Evolutionary conservation across 2,888 invertebrate species (phyloP).

Genomic region (Philopedon plagiatum): DNA sequence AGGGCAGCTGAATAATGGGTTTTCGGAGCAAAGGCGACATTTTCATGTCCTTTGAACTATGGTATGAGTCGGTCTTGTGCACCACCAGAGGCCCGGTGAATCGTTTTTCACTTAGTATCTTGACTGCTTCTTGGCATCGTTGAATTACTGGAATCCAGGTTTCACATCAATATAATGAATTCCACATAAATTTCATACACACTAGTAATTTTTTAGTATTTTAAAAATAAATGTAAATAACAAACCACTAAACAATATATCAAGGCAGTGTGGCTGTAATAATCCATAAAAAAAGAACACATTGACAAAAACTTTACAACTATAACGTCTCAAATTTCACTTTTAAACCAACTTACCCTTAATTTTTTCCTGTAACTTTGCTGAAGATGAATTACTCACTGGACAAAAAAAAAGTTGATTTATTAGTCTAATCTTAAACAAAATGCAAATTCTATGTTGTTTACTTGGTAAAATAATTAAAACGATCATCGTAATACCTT

Average conservation of each 20-base stretch:
- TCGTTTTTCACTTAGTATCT: constrained; percentile 57
- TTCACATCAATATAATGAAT: constrained; percentile 23
- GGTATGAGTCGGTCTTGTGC: constrained; percentile 47
- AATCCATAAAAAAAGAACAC: constrained; percentile 2
- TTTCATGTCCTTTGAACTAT: constrained; percentile 55
- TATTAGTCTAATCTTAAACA: constrained; percentile 17
- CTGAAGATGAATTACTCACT: constrained; percentile 61
- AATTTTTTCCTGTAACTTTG: constrained; percentile 65
- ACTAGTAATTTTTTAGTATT: neutral
- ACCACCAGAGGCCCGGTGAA: constrained; percentile 59
- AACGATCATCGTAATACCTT: no score
- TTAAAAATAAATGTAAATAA: neutral
- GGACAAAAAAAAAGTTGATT: constrained; percentile 52
- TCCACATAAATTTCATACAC: neutral
- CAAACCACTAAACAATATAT: neutral
- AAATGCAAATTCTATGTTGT: neutral
- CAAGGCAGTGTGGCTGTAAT: neutral
- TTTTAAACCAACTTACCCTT: constrained; percentile 64
- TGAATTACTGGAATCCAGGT: constrained; percentile 65
- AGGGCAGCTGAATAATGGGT: constrained; percentile 54
- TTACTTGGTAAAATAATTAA: constrained; percentile 3
- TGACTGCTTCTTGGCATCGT: constrained; percentile 67
- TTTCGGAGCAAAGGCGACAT: constrained; percentile 54
- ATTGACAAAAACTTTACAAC: no score
- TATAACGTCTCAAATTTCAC: no score